Percentiles rank a stretch among this genome's conserved stretches.
phyloP scores from a whole-genome alignment of 2,888 invertebrate genomes.

The Eristalis pertinax region DNA sequence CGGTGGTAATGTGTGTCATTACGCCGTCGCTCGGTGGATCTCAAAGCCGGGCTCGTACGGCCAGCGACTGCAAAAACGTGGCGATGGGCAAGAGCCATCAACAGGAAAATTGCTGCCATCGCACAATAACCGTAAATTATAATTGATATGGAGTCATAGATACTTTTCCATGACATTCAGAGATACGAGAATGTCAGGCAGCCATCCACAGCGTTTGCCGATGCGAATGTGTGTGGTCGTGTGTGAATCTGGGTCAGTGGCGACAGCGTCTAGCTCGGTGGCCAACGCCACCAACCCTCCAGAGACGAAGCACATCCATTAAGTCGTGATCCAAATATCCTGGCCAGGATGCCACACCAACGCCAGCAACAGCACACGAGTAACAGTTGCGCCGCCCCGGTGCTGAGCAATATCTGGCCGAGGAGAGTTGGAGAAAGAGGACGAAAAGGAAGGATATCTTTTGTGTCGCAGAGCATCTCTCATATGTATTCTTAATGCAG shows the following conservation, averaged over 20 bases:
- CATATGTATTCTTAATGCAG: conserved; percentile 30
- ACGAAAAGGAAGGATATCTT: conserved; percentile 10
- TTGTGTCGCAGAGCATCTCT: conserved; percentile 14
- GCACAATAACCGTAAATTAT: conserved; percentile 66
- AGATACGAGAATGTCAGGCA: conserved; percentile 48
- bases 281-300: conserved; percentile 8
- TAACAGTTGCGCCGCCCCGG: not conserved
- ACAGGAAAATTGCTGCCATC: conserved; percentile 55
- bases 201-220: conserved; percentile 6
- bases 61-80: not conserved
- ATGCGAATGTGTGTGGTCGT: not conserved
- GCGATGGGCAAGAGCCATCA: conserved; percentile 48
- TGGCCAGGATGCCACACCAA: conserved; percentile 38
- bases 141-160: conserved; percentile 66
- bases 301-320: conserved; percentile 41
- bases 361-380: not conserved
- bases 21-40: conserved; percentile 20
- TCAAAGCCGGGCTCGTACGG: not conserved
- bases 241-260: conserved; percentile 55
- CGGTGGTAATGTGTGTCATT: not conserved
- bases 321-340: conserved; percentile 54
- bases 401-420: not conserved
- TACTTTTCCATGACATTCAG: conserved; percentile 65
- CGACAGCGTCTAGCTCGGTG: conserved; percentile 26
- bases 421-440: not conserved